A percentile compares a stretch with the other conserved stretches of the same genome.
Conservation (phyloP, 2,113 vertebrate species). For the Bujurquina vittata region DNA sequence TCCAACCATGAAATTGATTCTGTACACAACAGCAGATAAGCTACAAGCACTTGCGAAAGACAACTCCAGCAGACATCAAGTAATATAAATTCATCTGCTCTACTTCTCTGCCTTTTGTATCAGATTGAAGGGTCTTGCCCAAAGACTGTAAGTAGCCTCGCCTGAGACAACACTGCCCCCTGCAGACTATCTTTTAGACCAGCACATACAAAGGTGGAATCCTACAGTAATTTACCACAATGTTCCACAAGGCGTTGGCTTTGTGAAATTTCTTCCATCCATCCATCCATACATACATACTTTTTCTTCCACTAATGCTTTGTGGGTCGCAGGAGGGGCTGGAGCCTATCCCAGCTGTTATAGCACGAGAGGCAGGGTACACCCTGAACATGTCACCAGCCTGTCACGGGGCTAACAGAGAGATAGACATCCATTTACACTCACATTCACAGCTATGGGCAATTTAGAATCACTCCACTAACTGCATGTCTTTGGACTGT, state of each 20-base stretch:
- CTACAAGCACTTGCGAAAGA: constrained; percentile 53
- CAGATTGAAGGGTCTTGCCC: constrained; percentile 20
- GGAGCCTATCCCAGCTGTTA: too few species aligned
- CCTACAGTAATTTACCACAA: not conserved
- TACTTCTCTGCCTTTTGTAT: constrained; percentile 49
- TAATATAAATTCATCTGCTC: constrained; percentile 58
- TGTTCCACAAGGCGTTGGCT: not conserved
- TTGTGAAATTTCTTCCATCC: not conserved
- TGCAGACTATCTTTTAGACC: constrained; percentile 28
- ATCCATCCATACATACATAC: too few species aligned
- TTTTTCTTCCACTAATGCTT: too few species aligned
- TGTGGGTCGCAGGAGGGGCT: too few species aligned
- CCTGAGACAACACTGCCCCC: constrained; percentile 79
- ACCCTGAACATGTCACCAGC: too few species aligned
- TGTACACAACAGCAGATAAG: constrained; percentile 55
- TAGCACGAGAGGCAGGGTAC: too few species aligned
- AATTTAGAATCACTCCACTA: too few species aligned
- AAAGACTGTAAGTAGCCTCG: not conserved
- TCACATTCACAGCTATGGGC: too few species aligned
- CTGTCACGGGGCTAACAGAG: too few species aligned
- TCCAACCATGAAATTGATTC: constrained; percentile 67
- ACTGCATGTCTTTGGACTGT: too few species aligned
- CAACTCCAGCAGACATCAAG: constrained; percentile 55
- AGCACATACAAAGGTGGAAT: not conserved
- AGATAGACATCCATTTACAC: too few species aligned